These are phyloP conservation scores for Ciconia boyciana DNA, from an alignment of 2,113 vertebrate species.

Conservation along the genomic window DNA sequence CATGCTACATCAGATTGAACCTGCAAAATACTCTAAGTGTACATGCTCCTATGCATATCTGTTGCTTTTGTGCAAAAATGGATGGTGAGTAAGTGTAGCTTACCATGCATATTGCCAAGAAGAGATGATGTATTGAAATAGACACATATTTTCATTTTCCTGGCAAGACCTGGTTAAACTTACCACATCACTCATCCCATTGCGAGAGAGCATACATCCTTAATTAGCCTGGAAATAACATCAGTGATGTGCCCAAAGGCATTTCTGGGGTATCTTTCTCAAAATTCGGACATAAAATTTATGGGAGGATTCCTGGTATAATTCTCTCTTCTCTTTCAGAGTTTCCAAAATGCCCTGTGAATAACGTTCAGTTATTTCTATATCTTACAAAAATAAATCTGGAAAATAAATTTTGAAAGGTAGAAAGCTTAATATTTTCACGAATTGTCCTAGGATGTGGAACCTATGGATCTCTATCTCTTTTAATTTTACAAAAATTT, in stretches of 20 bases:
- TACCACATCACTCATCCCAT: neutral
- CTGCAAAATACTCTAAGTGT: neutral
- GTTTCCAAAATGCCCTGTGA: neutral
- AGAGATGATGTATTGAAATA: neutral
- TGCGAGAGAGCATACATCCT: neutral
- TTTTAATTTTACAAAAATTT: neutral
- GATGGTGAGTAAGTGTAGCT: neutral
- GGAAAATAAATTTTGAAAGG: neutral
- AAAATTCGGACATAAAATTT: neutral
- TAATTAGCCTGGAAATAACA: constrained; percentile 2
- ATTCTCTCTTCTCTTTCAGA: neutral
- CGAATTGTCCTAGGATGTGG: neutral
- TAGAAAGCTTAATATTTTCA: neutral
- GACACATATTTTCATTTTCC: neutral
- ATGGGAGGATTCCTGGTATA: neutral
- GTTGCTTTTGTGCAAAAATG: neutral
- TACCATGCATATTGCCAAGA: neutral
- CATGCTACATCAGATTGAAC: neutral
- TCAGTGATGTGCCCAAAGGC: neutral
- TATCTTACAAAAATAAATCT: neutral
- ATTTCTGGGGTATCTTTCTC: neutral
- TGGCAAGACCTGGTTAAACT: neutral
- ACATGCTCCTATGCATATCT: neutral
- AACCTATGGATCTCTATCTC: neutral
- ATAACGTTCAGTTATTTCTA: neutral